Conservation (phyloP, 2,113 vertebrate genomes). For the Dicentrarchus labrax region DNA sequence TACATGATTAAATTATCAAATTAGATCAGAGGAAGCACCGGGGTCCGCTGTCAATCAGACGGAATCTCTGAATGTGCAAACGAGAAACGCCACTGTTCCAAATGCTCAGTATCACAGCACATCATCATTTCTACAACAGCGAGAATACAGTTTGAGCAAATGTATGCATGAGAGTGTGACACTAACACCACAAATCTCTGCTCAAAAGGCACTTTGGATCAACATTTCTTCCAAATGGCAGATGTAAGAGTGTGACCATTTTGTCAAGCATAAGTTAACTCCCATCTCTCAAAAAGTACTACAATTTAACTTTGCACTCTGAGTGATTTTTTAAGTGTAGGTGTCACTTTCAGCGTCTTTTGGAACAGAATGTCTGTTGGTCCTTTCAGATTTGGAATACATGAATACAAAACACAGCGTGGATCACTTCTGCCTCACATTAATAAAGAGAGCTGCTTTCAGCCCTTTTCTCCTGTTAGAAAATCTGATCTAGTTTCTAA, state of each 20-base stretch:
- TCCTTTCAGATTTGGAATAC: conserved; percentile 45
- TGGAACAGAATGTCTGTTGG: conserved; percentile 27
- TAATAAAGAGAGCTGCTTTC: conserved; percentile 43
- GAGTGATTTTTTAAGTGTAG: conserved; percentile 38
- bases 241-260: conserved; percentile 34
- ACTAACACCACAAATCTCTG: conserved; percentile 28
- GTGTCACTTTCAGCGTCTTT: conserved; percentile 45
- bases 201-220: conserved; percentile 38
- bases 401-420: conserved; percentile 38
- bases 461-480: conserved; percentile 42
- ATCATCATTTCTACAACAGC: not conserved
- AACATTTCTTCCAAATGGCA: conserved; percentile 35
- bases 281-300: conserved; percentile 29
- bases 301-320: conserved; percentile 34
- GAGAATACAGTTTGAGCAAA: conserved; percentile 32
- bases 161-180: conserved; percentile 44
- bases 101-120: not conserved
- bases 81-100: not conserved
- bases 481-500: conserved; percentile 79
- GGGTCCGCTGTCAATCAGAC: not conserved
- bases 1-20: not conserved
- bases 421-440: conserved; percentile 9
- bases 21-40: not conserved
- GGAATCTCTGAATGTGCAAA: not conserved
- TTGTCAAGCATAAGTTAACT: conserved; percentile 44